phyloP scores from a whole-genome alignment of 2,888 invertebrate species.

The Lasioglossum lativentre region DNA sequence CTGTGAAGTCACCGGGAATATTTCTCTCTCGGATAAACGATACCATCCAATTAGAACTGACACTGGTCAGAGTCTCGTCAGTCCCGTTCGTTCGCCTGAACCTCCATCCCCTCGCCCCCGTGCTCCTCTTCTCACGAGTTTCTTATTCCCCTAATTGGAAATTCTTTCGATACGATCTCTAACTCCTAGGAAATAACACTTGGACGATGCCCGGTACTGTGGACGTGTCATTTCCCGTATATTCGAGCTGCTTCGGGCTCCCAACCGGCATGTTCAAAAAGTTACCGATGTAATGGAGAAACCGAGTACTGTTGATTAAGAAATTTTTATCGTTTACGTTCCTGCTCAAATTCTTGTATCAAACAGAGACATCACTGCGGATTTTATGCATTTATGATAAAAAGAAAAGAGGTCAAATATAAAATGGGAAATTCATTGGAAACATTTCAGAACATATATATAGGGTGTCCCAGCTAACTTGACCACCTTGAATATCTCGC shows the following conservation, averaged over 20 bases:
- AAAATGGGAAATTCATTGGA: background rate
- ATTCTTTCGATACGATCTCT: slow-evolving; percentile 5
- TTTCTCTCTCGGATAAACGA: slow-evolving; percentile 21
- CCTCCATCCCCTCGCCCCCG: too few relatives aligned
- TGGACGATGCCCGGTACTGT: background rate
- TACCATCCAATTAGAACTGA: slow-evolving; percentile 8
- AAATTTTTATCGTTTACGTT: background rate
- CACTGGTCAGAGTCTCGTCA: slow-evolving; percentile 1
- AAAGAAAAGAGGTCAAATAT: background rate
- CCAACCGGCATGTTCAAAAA: background rate
- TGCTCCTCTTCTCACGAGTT: slow-evolving; percentile 57
- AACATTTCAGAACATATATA: too few relatives aligned
- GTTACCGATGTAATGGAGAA: background rate
- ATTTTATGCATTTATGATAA: too few relatives aligned
- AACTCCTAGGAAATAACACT: background rate
- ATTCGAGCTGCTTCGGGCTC: background rate
- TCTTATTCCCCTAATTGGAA: slow-evolving; percentile 39
- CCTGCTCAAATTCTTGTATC: too few relatives aligned
- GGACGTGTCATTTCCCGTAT: background rate
- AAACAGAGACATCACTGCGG: too few relatives aligned
- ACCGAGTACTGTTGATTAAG: background rate
- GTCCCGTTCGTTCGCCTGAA: background rate
- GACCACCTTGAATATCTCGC: too few relatives aligned
- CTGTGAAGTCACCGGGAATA: slow-evolving; percentile 27
- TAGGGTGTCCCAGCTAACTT: too few relatives aligned